phyloP scores from a whole-genome alignment of 2,113 vertebrate species.

The Tauraco erythrolophus region DNA sequence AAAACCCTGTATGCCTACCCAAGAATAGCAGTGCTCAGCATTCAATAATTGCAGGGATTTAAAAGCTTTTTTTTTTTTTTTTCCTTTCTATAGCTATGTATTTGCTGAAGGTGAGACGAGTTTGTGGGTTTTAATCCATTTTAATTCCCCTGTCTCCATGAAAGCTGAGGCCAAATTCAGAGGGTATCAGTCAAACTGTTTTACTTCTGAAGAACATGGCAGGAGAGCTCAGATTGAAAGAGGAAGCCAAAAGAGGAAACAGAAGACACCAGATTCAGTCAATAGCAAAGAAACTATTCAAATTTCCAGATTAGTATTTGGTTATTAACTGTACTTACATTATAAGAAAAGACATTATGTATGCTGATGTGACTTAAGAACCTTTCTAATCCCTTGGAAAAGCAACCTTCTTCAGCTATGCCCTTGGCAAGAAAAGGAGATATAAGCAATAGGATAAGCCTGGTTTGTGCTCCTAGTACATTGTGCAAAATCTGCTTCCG shows the following conservation, averaged over 20 bases:
- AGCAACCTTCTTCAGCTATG: background rate
- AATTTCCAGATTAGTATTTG: conserved; percentile 1
- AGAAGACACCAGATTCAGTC: background rate
- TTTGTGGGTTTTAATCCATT: background rate
- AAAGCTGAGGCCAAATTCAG: background rate
- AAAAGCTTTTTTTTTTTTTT: background rate
- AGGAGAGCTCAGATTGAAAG: background rate
- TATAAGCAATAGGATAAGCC: background rate
- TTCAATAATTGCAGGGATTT: background rate
- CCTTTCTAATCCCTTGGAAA: background rate
- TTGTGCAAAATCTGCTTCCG: background rate
- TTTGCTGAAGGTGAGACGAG: background rate
- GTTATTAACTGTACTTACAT: background rate
- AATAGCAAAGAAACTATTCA: background rate
- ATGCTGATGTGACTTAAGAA: background rate
- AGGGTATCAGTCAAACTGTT: background rate
- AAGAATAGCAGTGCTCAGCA: background rate
- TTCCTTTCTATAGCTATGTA: background rate
- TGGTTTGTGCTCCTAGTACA: background rate
- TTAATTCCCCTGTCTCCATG: background rate
- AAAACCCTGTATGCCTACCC: background rate
- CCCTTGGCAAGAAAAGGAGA: background rate
- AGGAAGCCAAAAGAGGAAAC: background rate
- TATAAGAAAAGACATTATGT: background rate
- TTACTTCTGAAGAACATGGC: background rate